phyloP scores from a whole-genome alignment of 2,113 vertebrate genomes.

The Lota lota region DNA sequence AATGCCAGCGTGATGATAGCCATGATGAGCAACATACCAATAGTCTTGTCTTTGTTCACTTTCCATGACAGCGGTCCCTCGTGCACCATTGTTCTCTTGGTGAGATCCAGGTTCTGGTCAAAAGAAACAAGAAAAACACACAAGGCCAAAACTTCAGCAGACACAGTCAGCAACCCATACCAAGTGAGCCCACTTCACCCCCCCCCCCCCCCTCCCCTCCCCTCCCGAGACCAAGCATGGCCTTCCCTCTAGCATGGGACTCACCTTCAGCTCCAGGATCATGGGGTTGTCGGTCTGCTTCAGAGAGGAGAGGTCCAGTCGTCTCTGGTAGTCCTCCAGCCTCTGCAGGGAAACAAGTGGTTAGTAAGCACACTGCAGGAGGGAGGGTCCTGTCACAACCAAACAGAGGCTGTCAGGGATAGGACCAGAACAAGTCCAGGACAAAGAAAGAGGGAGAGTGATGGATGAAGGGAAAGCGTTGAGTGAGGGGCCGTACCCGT shows the following conservation, averaged over 20 bases:
- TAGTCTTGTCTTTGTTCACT: constrained; percentile 96
- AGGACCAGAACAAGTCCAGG: background rate
- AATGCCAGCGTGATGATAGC: background rate
- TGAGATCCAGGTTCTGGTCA: constrained; percentile 92
- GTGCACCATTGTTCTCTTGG: constrained; percentile 94
- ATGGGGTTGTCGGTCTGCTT: constrained; percentile 93
- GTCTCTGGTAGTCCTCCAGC: constrained; percentile 95
- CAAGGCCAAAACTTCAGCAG: too few relatives aligned
- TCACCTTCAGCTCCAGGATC: constrained; percentile 93
- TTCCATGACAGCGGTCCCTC: constrained; percentile 97
- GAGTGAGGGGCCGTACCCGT: constrained; percentile 73
- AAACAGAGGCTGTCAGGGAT: background rate
- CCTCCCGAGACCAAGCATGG: background rate
- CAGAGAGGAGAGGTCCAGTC: constrained; percentile 90
- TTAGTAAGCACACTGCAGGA: background rate
- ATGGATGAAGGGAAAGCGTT: too few relatives aligned
- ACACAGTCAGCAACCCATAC: background rate
- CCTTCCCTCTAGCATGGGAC: constrained; percentile 22
- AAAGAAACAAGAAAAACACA: constrained; percentile 1
- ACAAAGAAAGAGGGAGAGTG: background rate
- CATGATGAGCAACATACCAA: constrained; percentile 72
- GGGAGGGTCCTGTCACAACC: too few relatives aligned
- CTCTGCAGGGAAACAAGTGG: constrained; percentile 68
- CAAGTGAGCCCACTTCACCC: too few relatives aligned
- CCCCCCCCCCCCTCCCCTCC: too few relatives aligned